These are phyloP conservation scores for Novumbra hubbsi DNA, from an alignment of 2,797 vertebrate genomes.

Conservation along the genomic window DNA sequence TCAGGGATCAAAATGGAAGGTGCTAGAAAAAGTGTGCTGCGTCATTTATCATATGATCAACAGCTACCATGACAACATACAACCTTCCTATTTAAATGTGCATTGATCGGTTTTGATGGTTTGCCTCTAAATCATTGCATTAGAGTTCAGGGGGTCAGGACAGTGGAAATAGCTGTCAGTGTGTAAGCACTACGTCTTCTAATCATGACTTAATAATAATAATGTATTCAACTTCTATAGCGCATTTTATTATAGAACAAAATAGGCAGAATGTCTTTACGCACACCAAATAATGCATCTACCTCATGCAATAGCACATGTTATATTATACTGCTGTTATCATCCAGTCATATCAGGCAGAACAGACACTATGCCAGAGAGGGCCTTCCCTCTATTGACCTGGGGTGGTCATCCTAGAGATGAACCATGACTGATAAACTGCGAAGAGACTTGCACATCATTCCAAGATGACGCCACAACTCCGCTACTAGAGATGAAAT, in stretches of 20 bases:
- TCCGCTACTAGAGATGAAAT: not conserved
- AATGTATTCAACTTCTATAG: too few species aligned
- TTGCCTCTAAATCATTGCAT: not conserved
- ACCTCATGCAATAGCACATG: not conserved
- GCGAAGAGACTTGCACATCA: not conserved
- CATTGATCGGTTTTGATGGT: not conserved
- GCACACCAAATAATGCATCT: not conserved
- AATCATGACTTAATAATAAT: too few species aligned
- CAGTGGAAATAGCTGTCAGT: not conserved
- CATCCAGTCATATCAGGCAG: not conserved
- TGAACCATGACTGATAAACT: not conserved
- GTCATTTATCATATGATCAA: not conserved
- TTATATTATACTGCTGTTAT: not conserved
- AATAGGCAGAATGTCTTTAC: not conserved
- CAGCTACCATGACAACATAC: not conserved
- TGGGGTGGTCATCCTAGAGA: not conserved
- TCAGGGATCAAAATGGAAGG: conserved; percentile 17
- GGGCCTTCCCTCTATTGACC: not conserved
- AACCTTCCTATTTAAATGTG: not conserved
- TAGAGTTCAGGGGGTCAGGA: not conserved
- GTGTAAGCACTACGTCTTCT: not conserved
- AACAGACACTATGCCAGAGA: not conserved
- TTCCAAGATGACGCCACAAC: not conserved
- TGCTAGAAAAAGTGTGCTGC: not conserved
- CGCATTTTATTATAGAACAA: too few species aligned